phyloP scores from a whole-genome alignment of 92 coral and sea anemone species.

The Paramuricea clavata region DNA sequence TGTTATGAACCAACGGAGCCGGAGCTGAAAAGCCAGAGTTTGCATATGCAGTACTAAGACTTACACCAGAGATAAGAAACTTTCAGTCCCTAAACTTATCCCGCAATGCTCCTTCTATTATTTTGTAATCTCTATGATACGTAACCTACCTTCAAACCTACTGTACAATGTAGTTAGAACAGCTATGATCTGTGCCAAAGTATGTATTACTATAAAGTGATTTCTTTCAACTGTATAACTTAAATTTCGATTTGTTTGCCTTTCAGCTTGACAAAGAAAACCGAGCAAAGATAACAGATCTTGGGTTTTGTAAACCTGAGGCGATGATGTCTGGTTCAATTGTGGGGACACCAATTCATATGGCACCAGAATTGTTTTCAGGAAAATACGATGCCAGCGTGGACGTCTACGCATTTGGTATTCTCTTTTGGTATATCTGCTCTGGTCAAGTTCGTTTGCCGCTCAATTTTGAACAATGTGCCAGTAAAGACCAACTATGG shows the following conservation, averaged over 20 bases:
- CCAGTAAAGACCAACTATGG: conserved; percentile 98
- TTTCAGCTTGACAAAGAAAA: conserved; percentile 86
- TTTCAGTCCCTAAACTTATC: too few relatives aligned
- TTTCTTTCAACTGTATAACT: too few relatives aligned
- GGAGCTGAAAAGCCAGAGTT: too few relatives aligned
- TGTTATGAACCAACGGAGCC: too few relatives aligned
- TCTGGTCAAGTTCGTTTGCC: conserved; percentile 98
- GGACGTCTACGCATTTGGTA: conserved; percentile 97
- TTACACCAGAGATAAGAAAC: too few relatives aligned
- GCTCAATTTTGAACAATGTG: conserved; percentile 95
- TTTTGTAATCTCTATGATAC: too few relatives aligned
- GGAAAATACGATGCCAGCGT: conserved; percentile 99
- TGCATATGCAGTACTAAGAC: too few relatives aligned
- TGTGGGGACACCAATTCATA: conserved; percentile 99
- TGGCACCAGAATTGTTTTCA: conserved; percentile 99
- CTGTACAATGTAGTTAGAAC: too few relatives aligned
- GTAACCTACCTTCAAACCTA: too few relatives aligned
- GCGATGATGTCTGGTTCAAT: conserved; percentile 99
- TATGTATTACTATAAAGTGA: too few relatives aligned
- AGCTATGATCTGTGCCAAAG: too few relatives aligned
- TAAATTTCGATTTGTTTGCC: neutral
- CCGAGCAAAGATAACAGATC: conserved; percentile 94
- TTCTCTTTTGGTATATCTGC: conserved; percentile 98
- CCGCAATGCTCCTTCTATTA: too few relatives aligned
- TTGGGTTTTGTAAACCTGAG: conserved; percentile 99